Evolutionary conservation across 2,113 vertebrate species (phyloP), one percentile per base, ranked within the genome.

Genomic region (Tachysurus vachellii): DNA sequence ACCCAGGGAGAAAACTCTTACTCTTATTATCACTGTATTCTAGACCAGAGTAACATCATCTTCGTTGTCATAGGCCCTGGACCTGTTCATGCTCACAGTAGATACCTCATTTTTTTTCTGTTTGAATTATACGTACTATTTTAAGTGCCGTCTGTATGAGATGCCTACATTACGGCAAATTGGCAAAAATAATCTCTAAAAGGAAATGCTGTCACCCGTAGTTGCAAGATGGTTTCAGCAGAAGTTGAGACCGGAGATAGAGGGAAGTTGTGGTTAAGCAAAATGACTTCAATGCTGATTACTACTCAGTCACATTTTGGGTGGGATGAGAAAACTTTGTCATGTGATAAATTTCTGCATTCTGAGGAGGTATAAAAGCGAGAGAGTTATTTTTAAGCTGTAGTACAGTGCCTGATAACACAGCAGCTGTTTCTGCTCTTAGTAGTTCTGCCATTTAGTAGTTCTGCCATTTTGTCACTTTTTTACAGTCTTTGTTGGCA

Each of bases 291-390:
- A 90, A 84, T 10, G 0, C 61, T 75, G 70, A 87, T 62, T 23
- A 28, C 76, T 70, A 56, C n/a, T 88, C 76, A 56, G 62, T 85
- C 88, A 80, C 53, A 53, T 82, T 47, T 50, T 88, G 77, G 86
- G 87, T 83, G 84, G 80, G 80, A 79, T 83, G 81, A 84, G 80
- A 86, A 90, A 88, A 47, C 44, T 26, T 80, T 75, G 75, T 86
- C 89, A 90, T 90, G 89, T 88, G 89, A 88, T 75, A 8, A 0
- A 89, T 91, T 95, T 95, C 94, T 92, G 87, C 92, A 80, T 94
- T 93, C 86, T 42, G 28, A 50, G 0, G 85, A 66, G 90, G 92
- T 95, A 95, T 96, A 95, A 92, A 94, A 92, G 90, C 54, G 0
- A 83, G 16, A 12, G 82, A 90, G 93, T 88, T 95, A 95, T 94